Conservation (phyloP, 2,113 vertebrate species). For the Heloderma charlesbogerti region DNA sequence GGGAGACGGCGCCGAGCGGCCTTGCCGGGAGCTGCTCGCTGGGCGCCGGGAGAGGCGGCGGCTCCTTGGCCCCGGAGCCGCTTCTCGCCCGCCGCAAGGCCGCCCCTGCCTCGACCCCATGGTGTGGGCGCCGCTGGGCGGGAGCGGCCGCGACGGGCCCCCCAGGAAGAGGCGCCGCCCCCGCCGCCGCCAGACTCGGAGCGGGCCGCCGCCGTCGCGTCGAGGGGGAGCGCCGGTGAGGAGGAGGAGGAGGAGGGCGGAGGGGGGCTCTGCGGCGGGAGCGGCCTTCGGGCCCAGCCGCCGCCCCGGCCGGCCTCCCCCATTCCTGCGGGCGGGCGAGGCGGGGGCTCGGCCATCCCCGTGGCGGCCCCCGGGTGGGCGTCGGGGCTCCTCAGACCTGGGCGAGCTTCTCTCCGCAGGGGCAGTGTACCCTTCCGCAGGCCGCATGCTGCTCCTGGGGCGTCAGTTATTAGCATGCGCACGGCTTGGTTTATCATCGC, state of each 20-base stretch:
- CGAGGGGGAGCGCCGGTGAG: neutral
- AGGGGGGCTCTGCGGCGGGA: neutral
- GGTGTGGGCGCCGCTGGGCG: slow-evolving; percentile 56
- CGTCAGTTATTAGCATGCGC: neutral
- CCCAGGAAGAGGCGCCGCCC: slow-evolving; percentile 54
- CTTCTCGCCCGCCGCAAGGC: neutral
- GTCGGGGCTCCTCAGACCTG: neutral
- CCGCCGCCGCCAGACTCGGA: neutral
- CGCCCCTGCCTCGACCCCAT: slow-evolving; percentile 37
- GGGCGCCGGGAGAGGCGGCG: neutral
- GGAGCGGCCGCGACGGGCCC: slow-evolving; percentile 60
- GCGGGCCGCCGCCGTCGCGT: neutral
- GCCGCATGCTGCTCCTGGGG: neutral
- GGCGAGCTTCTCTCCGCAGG: neutral
- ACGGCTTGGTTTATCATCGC: too few relatives aligned
- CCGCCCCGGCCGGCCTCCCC: too few relatives aligned
- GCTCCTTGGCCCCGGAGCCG: neutral
- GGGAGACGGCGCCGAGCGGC: slow-evolving; percentile 60
- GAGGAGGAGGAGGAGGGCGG: slow-evolving; percentile 61
- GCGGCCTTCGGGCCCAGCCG: neutral
- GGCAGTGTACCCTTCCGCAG: neutral
- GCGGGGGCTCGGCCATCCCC: too few relatives aligned
- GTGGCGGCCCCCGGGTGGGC: neutral
- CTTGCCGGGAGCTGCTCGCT: slow-evolving; percentile 11
- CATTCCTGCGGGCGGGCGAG: neutral